Evolutionary conservation across 2,797 vertebrate genomes (phyloP).

Genomic region (Falco columbarius): DNA sequence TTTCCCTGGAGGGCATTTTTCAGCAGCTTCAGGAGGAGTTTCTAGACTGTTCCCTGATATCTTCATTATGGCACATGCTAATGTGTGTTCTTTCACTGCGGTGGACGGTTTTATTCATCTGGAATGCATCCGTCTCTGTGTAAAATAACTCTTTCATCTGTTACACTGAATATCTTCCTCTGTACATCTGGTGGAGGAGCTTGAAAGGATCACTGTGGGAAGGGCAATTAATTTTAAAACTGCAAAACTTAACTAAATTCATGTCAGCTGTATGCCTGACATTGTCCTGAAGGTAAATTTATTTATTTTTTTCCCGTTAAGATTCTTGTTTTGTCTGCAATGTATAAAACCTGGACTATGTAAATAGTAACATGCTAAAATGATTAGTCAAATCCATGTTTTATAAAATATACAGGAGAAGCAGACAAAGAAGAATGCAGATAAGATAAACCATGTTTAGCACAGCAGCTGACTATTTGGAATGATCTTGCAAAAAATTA

Average conservation of each 20-base stretch:
- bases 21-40: not conserved
- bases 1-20: not conserved
- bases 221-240: not conserved
- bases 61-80: not conserved
- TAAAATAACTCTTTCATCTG: not conserved
- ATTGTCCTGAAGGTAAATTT: not conserved
- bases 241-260: not conserved
- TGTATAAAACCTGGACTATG: not conserved
- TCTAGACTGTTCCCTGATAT: not conserved
- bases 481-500: not conserved
- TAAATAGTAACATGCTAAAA: not conserved
- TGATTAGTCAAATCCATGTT: not conserved
- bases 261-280: not conserved
- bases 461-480: not conserved
- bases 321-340: not conserved
- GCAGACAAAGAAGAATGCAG: not conserved
- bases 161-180: not conserved
- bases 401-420: not conserved
- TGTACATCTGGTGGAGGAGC: not conserved
- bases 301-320: not conserved
- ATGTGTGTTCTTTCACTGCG: not conserved
- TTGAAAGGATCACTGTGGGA: not conserved
- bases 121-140: not conserved
- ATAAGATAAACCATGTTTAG: not conserved
- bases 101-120: not conserved